Evolutionary conservation across 1,140 invertebrate species (phyloP), one percentile per base, ranked within the genome.

Genomic region (Dufourea novaeangliae): DNA sequence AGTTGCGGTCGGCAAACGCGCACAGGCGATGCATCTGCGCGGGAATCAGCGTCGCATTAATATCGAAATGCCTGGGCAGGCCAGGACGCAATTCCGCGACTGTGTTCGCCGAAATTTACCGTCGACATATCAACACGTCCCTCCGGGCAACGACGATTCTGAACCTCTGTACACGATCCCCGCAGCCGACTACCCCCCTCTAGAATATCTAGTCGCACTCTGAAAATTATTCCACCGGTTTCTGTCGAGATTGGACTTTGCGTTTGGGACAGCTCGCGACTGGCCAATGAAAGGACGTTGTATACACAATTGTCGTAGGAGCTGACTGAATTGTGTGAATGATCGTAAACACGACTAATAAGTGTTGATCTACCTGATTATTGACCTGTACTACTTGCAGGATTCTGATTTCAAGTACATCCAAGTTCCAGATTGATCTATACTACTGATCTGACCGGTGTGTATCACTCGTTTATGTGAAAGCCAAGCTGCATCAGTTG

Each of bases 41-140:
- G 54, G 29, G 54, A 57, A 57, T 57, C 54, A 57, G 54, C 27
- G 54, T 32, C 54, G 54, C 54, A 57, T 57, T 57, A 57, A 57
- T 57, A 57, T 57, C 54, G 27, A 27, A 57, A 57, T 57, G 27
- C 54, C 54, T 57, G 5, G 54, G 14, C 54, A n/a, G 0, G 27
- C 27, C 20, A 32, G 54, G 27, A 57, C 17, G 27, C 27, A 57
- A 57, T 57, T 32, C 54, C 54, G 29, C 54, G 27, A 57, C 27
- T 57, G 25, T 27, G 54, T 12, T 57, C 17, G 12, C 54, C 29
- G 54, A 57, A 57, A 57, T 57, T 57, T 57, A 57, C 54, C 54
- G 29, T 57, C 20, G 27, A 57, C 54, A 27, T 57, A 57, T 29
- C 12, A 14, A 29, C 27, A 27, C 12, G 27, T 57, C 54, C 54